Evolutionary conservation across 2,888 invertebrate genomes (phyloP).

Genomic region (Catocala sponsa): DNA sequence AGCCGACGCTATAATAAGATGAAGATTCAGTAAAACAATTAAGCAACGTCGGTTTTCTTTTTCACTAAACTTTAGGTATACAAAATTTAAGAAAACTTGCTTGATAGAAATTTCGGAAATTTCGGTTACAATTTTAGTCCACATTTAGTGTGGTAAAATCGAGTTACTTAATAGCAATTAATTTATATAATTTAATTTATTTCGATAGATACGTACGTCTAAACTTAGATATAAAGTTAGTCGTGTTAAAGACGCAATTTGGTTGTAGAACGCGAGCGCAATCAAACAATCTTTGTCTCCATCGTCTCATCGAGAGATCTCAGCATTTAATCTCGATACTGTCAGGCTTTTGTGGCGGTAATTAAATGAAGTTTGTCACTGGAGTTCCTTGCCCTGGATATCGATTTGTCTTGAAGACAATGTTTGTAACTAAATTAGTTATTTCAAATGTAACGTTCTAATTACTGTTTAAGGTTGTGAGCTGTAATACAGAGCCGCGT

Average conservation of each 20-base stretch:
- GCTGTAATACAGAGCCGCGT: too few species aligned
- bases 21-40: too few species aligned
- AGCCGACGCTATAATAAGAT: too few species aligned
- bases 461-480: too few species aligned
- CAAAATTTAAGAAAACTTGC: too few species aligned
- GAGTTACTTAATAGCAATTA: not conserved
- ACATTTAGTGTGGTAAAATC: not conserved
- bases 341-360: conserved; percentile 22
- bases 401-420: conserved; percentile 9
- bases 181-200: conserved; percentile 2
- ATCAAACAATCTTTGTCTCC: conserved; percentile 16
- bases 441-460: too few species aligned
- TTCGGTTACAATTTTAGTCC: too few species aligned
- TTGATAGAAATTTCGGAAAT: too few species aligned
- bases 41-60: too few species aligned
- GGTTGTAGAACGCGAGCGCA: conserved; percentile 12
- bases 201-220: not conserved
- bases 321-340: conserved; percentile 16
- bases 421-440: too few species aligned
- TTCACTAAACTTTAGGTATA: too few species aligned
- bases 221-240: not conserved
- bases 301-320: conserved; percentile 6
- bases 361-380: conserved; percentile 22
- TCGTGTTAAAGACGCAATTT: conserved; percentile 12
- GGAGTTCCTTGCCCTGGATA: conserved; percentile 9